Evolutionary conservation across 1,140 invertebrate species (phyloP).

Genomic region (Dermatophagoides farinae): DNA sequence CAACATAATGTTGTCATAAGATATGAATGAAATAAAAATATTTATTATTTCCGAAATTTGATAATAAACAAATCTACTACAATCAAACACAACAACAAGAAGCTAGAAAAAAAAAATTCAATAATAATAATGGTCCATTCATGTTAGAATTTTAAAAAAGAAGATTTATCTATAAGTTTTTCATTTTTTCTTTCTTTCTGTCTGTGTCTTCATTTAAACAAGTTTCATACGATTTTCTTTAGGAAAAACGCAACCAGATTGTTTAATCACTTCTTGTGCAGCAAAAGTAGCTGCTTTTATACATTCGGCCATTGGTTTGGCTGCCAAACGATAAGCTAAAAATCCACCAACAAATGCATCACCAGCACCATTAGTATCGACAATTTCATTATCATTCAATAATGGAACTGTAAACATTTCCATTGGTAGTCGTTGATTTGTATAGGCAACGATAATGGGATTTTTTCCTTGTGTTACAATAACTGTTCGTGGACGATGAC

Average conservation of each 20-base stretch:
- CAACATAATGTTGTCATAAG: no score
- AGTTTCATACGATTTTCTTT: conserved; percentile 3
- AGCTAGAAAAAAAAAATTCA: no score
- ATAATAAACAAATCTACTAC: not conserved
- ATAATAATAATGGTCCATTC: not conserved
- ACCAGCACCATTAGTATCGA: conserved; percentile 96
- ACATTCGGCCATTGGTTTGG: conserved; percentile 42
- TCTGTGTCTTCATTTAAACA: not conserved
- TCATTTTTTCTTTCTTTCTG: not conserved
- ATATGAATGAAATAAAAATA: no score
- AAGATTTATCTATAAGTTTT: not conserved
- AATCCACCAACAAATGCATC: conserved; percentile 97
- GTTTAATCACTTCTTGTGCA: conserved; percentile 59
- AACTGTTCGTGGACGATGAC: conserved; percentile 40
- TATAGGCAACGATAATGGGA: conserved; percentile 50
- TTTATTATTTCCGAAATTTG: not conserved
- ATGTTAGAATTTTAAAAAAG: no score
- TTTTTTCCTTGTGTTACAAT: conserved; percentile 77
- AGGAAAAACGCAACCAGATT: conserved; percentile 35
- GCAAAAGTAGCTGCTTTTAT: conserved; percentile 73
- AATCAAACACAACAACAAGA: not conserved
- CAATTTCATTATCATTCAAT: conserved; percentile 35
- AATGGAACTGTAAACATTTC: not conserved
- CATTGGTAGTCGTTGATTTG: conserved; percentile 21
- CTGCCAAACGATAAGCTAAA: conserved; percentile 41